Evolutionary conservation across 2,113 vertebrate species (phyloP), one percentile per base, ranked within the genome.

Genomic region (Gopherus evgoodei): DNA sequence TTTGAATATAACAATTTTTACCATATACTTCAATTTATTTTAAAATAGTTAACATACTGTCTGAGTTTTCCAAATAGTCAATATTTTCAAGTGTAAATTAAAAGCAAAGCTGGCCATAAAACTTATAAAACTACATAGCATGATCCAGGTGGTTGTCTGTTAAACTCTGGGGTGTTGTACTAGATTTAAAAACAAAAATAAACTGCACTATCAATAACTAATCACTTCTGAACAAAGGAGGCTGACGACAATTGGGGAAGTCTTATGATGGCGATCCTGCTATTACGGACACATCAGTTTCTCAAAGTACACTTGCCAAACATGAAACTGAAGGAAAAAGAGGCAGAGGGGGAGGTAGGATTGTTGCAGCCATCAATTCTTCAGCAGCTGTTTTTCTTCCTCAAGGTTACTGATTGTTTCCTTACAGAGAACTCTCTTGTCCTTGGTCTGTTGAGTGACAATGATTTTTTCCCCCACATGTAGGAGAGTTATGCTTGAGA

Each of bases 101-200:
- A 83, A 95, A 91, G 1, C 47, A 80, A 6, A 12, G 35, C 72
- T 96, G 90, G 49, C 53, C 62, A 65, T 65, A 87, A 65, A 81
- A 82, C 7, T 83, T 88, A 62, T 50, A 84, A 38, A 94, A 52
- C 19, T 89, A 50, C 42, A 31, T 65, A 62, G 49, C 49, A 14
- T 50, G 57, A 72, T 19, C 35, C 31, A 85, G 22, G 59, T 25
- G 25, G 82, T 21, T 3, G 54, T 1, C 53, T 0, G 83, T 76
- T 57, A 92, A 83, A 29, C 24, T 47, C 83, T 84, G 86, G 6
- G 87, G 76, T 44, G 42, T 90, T 0, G 6, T 19, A 4, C 25
- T 65, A 21, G 24, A 6, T 90, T 16, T 47, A 78, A 59, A n/a
- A 25, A 83, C 22, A 75, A 13, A 35, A 16, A 86, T 11, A 11